These are phyloP conservation scores for Pygoscelis adeliae DNA, from an alignment of 2,113 vertebrate species.

Conservation along the genomic window DNA sequence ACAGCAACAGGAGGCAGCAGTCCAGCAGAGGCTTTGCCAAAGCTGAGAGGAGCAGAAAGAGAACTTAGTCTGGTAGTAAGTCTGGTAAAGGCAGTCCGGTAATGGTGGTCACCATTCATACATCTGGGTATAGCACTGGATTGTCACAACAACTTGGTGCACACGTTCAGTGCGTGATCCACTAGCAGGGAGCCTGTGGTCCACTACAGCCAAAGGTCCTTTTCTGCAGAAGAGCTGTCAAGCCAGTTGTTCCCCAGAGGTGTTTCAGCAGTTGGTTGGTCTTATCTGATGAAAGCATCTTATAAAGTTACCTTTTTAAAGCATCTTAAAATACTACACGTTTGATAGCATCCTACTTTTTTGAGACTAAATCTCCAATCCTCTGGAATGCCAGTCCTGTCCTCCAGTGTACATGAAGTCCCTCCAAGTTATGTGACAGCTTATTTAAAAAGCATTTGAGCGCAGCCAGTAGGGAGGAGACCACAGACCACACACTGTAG, in stretches of 20 bases:
- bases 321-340: accelerated
- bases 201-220: not conserved
- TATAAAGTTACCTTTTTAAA: not conserved
- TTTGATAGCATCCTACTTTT: not conserved
- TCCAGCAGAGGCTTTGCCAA: not conserved
- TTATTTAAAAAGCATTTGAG: not conserved
- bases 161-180: not conserved
- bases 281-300: not conserved
- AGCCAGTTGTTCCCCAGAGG: not conserved
- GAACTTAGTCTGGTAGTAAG: not conserved
- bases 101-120: not conserved
- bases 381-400: not conserved
- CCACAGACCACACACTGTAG: not conserved
- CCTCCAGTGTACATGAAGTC: not conserved
- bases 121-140: not conserved
- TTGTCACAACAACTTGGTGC: not conserved
- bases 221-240: not conserved
- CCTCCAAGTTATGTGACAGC: not conserved
- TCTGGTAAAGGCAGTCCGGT: not conserved
- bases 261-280: not conserved
- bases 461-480: not conserved
- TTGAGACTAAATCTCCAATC: not conserved
- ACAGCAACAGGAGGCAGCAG: not conserved
- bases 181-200: not conserved
- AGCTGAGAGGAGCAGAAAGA: not conserved